Evolutionary conservation across 2,888 invertebrate species (phyloP), one percentile per base, ranked within the genome.

Genomic region (Harmothoe impar): DNA sequence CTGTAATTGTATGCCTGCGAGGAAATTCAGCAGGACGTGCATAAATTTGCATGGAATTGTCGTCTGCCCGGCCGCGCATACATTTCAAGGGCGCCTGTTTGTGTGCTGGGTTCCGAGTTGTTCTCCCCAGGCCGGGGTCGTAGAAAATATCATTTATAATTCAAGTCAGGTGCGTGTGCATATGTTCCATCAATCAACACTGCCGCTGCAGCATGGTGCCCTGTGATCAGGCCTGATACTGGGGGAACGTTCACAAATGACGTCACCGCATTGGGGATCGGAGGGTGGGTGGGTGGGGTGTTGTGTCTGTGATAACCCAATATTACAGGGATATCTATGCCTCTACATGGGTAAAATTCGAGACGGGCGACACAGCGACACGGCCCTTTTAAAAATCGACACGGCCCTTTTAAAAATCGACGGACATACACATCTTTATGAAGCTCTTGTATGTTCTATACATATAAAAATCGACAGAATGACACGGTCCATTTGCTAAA

Each of bases 61-160:
- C 81, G 12, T 35, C n/a, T n/a, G 43, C 15, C 31, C 35, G 17
- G 35, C 20, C n/a, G 81, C 10, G 81, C 43, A 43, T 81, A 81
- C 23, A 81, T 72, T 43, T n/a, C 31, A 72, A 25, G 72, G 43
- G 10, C 72, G 29, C 31, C 29, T 29, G 29, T 25, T 72, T 72
- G 72, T 72, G 72, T 72, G 72, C 29, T 29, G 72, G 72, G 72
- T 0, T 29, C 25, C 31, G 5, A 43, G 43, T 43, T 43, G 5
- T 43, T 10, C 31, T 3, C 31, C n/a, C 29, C 81, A 23, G 35
- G 81, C 43, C 81, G 81, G 35, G 29, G 43, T 15, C 35, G 81
- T 81, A 81, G 81, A 81, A 81, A 81, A 81, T 81, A 81, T 81
- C 81, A 81, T 81, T 81, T 81, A 81, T 81, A 81, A 81, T 81